Percentiles rank a stretch among this genome's conserved stretches.
These are phyloP conservation scores for Poeciliopsis turneri DNA, from an alignment of 2,797 vertebrate genomes.

Conservation along the genomic window DNA sequence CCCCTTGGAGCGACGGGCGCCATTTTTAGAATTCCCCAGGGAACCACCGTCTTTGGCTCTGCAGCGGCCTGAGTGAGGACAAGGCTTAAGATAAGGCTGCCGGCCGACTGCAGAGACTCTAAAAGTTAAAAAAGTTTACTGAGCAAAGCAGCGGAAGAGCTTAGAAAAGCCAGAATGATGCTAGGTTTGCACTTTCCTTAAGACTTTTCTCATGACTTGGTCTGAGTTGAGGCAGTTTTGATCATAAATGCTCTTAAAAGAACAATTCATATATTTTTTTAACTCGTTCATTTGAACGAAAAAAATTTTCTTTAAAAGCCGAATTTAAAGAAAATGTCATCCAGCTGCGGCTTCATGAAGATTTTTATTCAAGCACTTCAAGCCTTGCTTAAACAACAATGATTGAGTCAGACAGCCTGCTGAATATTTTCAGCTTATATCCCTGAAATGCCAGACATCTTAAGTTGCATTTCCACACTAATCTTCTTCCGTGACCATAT, in stretches of 20 bases:
- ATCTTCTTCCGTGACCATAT: slow-evolving; percentile 72
- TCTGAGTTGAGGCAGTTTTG: slow-evolving; percentile 18
- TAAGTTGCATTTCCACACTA: slow-evolving; percentile 73
- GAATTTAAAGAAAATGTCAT: slow-evolving; percentile 44
- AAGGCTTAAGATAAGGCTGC: slow-evolving; percentile 61
- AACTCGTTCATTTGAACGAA: slow-evolving; percentile 49
- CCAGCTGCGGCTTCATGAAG: slow-evolving; percentile 42
- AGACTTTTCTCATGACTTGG: slow-evolving; percentile 25
- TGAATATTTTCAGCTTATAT: slow-evolving; percentile 67
- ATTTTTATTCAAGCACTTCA: slow-evolving; percentile 25
- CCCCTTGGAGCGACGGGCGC: slow-evolving; percentile 62
- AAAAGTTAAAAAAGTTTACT: slow-evolving; percentile 36
- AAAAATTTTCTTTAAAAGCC: slow-evolving; percentile 43
- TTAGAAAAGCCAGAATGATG: slow-evolving; percentile 49
- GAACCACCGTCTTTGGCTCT: slow-evolving; percentile 60
- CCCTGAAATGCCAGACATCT: slow-evolving; percentile 70
- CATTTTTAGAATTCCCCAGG: slow-evolving; percentile 71
- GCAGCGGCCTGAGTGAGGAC: slow-evolving; percentile 48
- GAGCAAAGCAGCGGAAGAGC: slow-evolving; percentile 49
- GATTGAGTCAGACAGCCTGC: slow-evolving; percentile 40
- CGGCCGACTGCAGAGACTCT: slow-evolving; percentile 47
- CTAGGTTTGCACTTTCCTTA: slow-evolving; percentile 24
- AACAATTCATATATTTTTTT: slow-evolving; percentile 34
- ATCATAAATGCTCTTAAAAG: slow-evolving; percentile 39
- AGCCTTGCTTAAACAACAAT: slow-evolving; percentile 39